These are phyloP conservation scores for Carcinoscorpius rotundicauda DNA, from an alignment of 1,140 invertebrate species.

Conservation along the genomic window DNA sequence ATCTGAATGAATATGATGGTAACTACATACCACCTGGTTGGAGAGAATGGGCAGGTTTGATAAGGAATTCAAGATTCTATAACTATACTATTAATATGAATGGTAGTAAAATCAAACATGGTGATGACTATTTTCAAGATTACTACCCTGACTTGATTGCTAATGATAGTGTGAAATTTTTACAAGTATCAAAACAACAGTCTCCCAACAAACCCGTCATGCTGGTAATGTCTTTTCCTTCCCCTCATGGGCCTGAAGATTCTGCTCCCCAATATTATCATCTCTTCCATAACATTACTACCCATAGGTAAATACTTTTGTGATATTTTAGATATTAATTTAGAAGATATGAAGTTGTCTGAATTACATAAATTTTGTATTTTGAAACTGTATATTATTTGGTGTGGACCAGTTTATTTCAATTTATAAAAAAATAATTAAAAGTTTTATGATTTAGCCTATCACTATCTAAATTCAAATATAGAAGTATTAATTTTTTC, in stretches of 20 bases:
- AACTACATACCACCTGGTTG: conserved; percentile 67
- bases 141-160: conserved; percentile 52
- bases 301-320: conserved; percentile 57
- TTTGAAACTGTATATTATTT: too few species aligned
- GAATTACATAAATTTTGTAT: too few species aligned
- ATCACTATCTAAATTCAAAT: too few species aligned
- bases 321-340: too few species aligned
- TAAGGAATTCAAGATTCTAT: conserved; percentile 95
- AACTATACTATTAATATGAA: conserved; percentile 97
- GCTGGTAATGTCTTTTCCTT: conserved; percentile 83
- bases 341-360: too few species aligned
- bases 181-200: too few species aligned
- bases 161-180: too few species aligned
- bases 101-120: conserved; percentile 51
- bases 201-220: conserved; percentile 65
- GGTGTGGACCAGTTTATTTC: too few species aligned
- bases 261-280: conserved; percentile 93
- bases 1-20: conserved; percentile 95
- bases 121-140: conserved; percentile 44
- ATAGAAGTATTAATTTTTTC: too few species aligned
- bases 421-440: too few species aligned
- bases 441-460: too few species aligned
- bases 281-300: conserved; percentile 86
- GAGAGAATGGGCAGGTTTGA: conserved; percentile 90
- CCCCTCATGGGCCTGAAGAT: conserved; percentile 95